Evolutionary conservation across 1,140 invertebrate genomes (phyloP), one percentile per base, ranked within the genome.

Genomic region (Idris sp.): DNA sequence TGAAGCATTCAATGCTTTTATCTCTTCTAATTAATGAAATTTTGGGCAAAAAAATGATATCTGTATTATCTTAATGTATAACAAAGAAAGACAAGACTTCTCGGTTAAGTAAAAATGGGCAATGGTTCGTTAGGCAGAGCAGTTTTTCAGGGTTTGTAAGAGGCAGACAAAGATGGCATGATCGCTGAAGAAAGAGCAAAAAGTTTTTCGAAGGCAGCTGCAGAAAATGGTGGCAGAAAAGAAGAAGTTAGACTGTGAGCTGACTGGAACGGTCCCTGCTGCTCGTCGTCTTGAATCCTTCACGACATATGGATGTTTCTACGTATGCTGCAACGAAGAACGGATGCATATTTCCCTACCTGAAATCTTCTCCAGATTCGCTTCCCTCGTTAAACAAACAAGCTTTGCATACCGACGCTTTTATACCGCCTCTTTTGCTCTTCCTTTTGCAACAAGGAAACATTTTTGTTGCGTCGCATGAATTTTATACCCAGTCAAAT

Each of bases 311-410:
- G 81, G 76, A 82, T 74, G 62, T 74, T 74, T 74, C 72, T 68
- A 14, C 56, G 71, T 67, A 61, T 54, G 81, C 77, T 67, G 74
- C 43, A 77, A 65, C 65, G 69, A 62, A 43, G 46, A n/a, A 67
- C 67, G 67, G 68, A 68, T 73, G 74, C 77, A 64, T 64, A 54
- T 35, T 64, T 73, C 68, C 54, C 72, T 56, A 48, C 68, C 71
- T 74, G 49, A 76, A 82, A 81, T 82, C 81, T 76, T 79, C 79
- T 83, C 67, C 75, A 74, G 81, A 84, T 86, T 86, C 81, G 85
- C 77, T 83, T 82, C 78, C 81, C 85, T 86, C 84, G 81, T 86
- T 85, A 85, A 85, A 85, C 79, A 81, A 84, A 84, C 81, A 78
- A 86, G 83, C 81, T 84, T 83, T 84, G 83, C 84, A 84, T 84